These are phyloP conservation scores for Brachionus plicatilis DNA, from an alignment of 1,140 invertebrate genomes.

Conservation along the genomic window DNA sequence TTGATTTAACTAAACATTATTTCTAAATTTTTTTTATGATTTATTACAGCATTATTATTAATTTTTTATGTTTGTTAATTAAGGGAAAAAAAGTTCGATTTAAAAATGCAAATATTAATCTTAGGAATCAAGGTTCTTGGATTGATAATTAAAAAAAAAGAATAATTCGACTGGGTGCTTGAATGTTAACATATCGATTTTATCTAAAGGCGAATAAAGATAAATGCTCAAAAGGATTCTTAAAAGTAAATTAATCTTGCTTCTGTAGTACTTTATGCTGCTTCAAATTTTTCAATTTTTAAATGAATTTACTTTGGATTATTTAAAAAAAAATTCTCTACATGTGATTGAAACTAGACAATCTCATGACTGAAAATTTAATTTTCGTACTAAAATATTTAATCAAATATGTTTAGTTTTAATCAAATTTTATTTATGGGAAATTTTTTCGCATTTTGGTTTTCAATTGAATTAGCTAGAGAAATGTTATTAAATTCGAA, in stretches of 20 bases:
- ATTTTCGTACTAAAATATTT: not conserved
- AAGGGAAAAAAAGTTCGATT: not conserved
- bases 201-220: not conserved
- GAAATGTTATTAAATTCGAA: no score
- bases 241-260: not conserved
- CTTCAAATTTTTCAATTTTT: not conserved
- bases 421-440: not conserved
- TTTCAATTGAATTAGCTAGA: not conserved
- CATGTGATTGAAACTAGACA: not conserved
- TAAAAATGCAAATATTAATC: not conserved
- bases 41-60: not conserved
- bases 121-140: not conserved
- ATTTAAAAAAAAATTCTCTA: not conserved
- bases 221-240: not conserved
- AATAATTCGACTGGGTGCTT: not conserved
- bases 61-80: not conserved
- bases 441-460: not conserved
- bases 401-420: not conserved
- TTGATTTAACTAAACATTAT: not conserved
- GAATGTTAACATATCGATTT: not conserved
- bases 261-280: not conserved
- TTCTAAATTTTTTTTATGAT: not conserved
- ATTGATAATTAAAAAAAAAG: not conserved
- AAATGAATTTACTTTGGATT: not conserved
- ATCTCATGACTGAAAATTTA: not conserved